Evolutionary conservation across 2,113 vertebrate genomes (phyloP), one percentile per base, ranked within the genome.

Genomic region (Campylomormyrus numenius): DNA sequence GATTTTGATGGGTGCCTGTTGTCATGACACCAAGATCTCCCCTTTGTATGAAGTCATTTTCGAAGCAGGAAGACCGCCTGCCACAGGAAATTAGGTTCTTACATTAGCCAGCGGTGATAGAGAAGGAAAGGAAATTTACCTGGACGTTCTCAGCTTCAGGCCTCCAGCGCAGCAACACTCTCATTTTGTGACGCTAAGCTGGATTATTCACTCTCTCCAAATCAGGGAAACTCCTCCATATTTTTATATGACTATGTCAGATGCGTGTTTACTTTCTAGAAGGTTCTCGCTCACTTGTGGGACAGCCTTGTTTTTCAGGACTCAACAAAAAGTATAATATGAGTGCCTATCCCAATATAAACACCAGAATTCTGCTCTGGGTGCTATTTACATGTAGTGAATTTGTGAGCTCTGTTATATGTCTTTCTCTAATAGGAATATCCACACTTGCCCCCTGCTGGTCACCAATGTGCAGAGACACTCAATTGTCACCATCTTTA

Each of bases 1-100:
- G 94, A 95, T 95, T 95, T 94, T 94, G 93, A 96, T 94, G 93
- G 89, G 93, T 92, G 91, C 90, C 89, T 90, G 95, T 96, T 95
- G 95, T 95, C 96, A 95, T 96, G 95, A 94, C 92, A 95, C 90
- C 95, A 93, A 91, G 91, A 94, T 93, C 90, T 94, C 93, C 92
- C 48, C 92, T 94, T 94, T 92, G 93, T 92, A 52, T 92, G 88
- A 88, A 88, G 90, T 84, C 80, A 89, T 80, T 91, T 91, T 89
- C 83, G 85, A 66, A 88, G 88, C 87, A 58, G 42, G 42, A 56
- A 52, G 88, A 90, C 91, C 87, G 90, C 92, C 91, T 89, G 89
- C 90, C 88, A 50, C 88, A 92, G 91, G 90, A 93, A 95, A 93
- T 91, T 89, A 93, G 91, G 91, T 93, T 93, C 87, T 90, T 88